Evolutionary conservation across 2,797 vertebrate species (phyloP), one percentile per base, ranked within the genome.

Genomic region (Cyclopterus lumpus): DNA sequence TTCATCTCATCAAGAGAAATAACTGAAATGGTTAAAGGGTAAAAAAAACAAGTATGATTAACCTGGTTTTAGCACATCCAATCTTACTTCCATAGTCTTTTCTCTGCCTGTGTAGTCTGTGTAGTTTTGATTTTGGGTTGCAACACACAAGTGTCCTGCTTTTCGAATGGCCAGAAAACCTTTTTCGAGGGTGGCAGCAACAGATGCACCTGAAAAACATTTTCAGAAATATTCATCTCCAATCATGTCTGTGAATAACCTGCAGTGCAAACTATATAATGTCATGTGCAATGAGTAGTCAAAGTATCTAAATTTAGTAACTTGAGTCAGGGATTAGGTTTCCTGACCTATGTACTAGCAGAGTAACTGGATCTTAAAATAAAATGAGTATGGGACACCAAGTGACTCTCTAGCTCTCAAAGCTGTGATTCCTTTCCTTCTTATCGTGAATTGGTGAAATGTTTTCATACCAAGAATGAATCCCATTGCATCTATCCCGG

Each of bases 401-500:
- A 48, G 7, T 42, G 57, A 30, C n/a, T 26, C 28, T 53, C 22
- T 14, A 51, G 10, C 30, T 48, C 49, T 80, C 30, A 34, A 54
- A n/a, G 10, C 59, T 6, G 16, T 22, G 2, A 53, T 49, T 57
- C 40, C 11, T 36, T 34, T 2, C 11, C 12, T 30, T 55, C 10
- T 53, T 36, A 18, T 48, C n/a, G 18, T 26, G 4, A 67, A 65
- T n/a, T 48, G 12, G 14, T 77, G n/a, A n/a, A n/a, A 75, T 62
- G 36, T 73, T 82, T 75, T 71, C 74, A 73, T 93, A 97, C 97
- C 96, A 8, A 97, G 92, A 77, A 98, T 95, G 79, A 97, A 97
- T 74, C 97, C 96, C 96, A 97, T 97, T 74, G 97, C 96, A 7
- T 97, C 97, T 0, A 97, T 96, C 36, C 96, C 96, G 0, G 93